phyloP scores from a whole-genome alignment of 2,888 invertebrate genomes.

The Cryptocephalus moraei region DNA sequence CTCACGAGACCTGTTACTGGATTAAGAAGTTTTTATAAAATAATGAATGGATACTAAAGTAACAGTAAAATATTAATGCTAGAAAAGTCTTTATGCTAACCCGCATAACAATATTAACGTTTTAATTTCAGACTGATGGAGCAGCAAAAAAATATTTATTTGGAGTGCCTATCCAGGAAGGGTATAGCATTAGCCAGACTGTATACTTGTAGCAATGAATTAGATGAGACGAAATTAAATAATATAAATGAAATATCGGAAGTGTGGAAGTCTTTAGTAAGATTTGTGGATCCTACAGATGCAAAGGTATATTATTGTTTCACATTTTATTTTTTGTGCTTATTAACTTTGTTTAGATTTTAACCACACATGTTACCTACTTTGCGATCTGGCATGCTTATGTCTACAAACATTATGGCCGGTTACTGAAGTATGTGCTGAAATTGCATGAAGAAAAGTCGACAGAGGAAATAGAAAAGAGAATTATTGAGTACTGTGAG shows the following conservation, averaged over 20 bases:
- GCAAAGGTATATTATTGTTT: conserved; percentile 47
- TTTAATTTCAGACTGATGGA: conserved; percentile 50
- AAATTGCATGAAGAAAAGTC: conserved; percentile 77
- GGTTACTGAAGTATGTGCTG: conserved; percentile 63
- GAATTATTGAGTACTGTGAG: conserved; percentile 51
- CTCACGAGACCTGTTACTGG: no score
- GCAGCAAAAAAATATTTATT: conserved; percentile 64
- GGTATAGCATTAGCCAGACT: conserved; percentile 63
- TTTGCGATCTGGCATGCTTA: conserved; percentile 79
- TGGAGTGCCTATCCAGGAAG: conserved; percentile 71
- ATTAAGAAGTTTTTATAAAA: no score
- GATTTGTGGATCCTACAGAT: conserved; percentile 72
- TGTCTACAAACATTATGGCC: conserved; percentile 68
- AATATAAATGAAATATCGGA: conserved; percentile 49
- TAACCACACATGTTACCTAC: conserved; percentile 44
- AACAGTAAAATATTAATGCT: no score
- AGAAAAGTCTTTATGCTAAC: no score
- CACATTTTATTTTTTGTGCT: background rate
- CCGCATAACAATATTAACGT: background rate
- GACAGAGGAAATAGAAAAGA: conserved; percentile 59
- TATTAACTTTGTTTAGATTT: conserved; percentile 11
- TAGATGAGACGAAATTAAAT: background rate
- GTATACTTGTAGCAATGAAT: conserved; percentile 34
- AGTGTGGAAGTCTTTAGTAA: conserved; percentile 60
- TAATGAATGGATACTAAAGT: no score